Evolutionary conservation across 2,113 vertebrate genomes (phyloP).

Genomic region (Coptodon rendalli): DNA sequence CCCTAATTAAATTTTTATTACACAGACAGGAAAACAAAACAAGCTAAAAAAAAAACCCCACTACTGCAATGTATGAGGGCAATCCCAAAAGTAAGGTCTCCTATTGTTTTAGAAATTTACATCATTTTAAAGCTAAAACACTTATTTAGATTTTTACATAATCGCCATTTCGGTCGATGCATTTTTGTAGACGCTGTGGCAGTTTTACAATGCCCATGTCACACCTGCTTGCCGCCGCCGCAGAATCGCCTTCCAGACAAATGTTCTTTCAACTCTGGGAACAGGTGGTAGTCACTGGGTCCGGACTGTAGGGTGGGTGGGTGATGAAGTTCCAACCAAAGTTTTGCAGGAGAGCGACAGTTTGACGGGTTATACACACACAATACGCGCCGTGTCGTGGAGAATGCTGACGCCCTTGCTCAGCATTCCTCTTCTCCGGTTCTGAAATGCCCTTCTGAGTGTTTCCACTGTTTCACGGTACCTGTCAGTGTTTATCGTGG

Average conservation of each 20-base stretch:
- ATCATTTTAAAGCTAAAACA: neutral
- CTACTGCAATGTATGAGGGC: neutral
- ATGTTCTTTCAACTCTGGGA: neutral
- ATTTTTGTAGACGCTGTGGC: neutral
- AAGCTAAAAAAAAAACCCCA: accelerated
- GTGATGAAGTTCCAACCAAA: neutral
- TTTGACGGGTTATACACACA: neutral
- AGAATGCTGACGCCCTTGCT: neutral
- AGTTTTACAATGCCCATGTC: neutral
- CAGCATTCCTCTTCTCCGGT: neutral
- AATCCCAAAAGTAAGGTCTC: neutral
- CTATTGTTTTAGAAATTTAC: neutral
- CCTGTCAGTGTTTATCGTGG: neutral
- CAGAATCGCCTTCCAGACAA: neutral
- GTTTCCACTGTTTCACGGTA: neutral
- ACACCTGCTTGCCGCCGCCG: neutral
- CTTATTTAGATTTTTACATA: neutral
- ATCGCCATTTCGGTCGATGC: neutral
- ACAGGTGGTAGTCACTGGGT: neutral
- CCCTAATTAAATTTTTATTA: neutral
- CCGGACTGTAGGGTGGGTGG: neutral
- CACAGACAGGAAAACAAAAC: neutral
- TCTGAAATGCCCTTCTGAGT: neutral
- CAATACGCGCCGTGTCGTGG: neutral
- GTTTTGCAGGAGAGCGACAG: neutral